Evolutionary conservation across 2,113 vertebrate species (phyloP).

Genomic region (Mirounga angustirostris): DNA sequence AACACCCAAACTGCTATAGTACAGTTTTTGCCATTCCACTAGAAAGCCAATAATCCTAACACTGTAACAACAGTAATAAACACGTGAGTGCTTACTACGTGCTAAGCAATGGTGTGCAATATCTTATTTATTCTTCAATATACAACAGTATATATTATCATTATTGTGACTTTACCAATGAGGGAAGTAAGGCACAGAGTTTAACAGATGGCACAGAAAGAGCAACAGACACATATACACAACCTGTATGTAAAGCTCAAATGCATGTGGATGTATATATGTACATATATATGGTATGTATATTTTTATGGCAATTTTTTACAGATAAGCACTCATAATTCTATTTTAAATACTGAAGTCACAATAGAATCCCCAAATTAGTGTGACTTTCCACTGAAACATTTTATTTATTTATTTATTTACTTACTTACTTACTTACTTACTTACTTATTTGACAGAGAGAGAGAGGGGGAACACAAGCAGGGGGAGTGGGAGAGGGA

Average conservation of each 20-base stretch:
- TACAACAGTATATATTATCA: not conserved
- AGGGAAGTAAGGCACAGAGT: not conserved
- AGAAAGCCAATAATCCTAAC: not conserved
- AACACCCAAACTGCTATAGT: not conserved
- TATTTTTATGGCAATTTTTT: not conserved
- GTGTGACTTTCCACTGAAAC: not conserved
- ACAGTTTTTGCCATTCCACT: not conserved
- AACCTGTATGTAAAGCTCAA: not conserved
- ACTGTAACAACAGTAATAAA: not conserved
- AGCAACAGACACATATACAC: not conserved
- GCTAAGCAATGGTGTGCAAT: not conserved
- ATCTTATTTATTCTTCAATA: not conserved
- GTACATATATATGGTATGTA: not conserved
- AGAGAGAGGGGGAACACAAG: too few species aligned
- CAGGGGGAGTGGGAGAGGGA: too few species aligned
- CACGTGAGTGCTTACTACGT: not conserved
- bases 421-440: too few species aligned
- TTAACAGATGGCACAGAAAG: not conserved
- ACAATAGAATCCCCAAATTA: not conserved
- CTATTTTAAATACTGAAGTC: slow-evolving; percentile 42
- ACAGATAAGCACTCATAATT: not conserved
- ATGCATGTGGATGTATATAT: not conserved
- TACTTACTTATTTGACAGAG: too few species aligned
- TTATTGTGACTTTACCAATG: not conserved
- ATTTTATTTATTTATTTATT: not conserved